Conservation (phyloP, 2,888 invertebrate genomes). For the Leucophora obtusa region DNA sequence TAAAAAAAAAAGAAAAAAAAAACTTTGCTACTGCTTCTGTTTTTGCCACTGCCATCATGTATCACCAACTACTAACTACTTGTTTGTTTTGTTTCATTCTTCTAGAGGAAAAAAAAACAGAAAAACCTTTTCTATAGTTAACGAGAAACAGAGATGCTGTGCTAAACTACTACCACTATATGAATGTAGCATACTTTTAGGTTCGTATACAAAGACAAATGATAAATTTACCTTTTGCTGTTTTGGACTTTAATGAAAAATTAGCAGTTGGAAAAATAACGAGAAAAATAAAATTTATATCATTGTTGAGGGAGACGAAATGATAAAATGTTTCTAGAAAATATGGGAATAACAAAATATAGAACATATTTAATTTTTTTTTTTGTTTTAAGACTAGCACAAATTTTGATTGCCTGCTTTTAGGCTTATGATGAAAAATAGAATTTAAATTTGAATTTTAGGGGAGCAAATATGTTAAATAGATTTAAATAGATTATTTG, state of each 20-base stretch:
- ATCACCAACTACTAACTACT: not conserved
- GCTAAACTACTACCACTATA: not conserved
- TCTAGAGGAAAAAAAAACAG: not conserved
- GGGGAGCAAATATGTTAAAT: not conserved
- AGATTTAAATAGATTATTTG: too few species aligned
- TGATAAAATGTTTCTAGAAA: not conserved
- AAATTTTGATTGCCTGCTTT: not conserved
- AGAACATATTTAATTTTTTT: too few species aligned
- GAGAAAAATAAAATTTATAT: constrained; percentile 8
- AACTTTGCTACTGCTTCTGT: constrained; percentile 17
- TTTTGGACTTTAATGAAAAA: constrained; percentile 39
- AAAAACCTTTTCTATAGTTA: not conserved
- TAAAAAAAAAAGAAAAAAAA: constrained; percentile 13
- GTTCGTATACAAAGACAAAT: constrained; percentile 16
- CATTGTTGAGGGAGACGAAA: not conserved
- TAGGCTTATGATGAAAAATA: not conserved
- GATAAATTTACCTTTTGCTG: constrained; percentile 42
- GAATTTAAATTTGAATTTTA: constrained; percentile 22
- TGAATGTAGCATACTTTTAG: not conserved
- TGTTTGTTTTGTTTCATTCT: not conserved
- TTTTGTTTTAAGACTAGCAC: not conserved
- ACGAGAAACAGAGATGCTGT: constrained; percentile 5
- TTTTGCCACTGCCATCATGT: not conserved
- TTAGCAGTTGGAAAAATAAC: constrained; percentile 25
- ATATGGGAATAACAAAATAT: not conserved